These are phyloP conservation scores for Epinotia nisella DNA, from an alignment of 2,888 invertebrate genomes.

Conservation along the genomic window DNA sequence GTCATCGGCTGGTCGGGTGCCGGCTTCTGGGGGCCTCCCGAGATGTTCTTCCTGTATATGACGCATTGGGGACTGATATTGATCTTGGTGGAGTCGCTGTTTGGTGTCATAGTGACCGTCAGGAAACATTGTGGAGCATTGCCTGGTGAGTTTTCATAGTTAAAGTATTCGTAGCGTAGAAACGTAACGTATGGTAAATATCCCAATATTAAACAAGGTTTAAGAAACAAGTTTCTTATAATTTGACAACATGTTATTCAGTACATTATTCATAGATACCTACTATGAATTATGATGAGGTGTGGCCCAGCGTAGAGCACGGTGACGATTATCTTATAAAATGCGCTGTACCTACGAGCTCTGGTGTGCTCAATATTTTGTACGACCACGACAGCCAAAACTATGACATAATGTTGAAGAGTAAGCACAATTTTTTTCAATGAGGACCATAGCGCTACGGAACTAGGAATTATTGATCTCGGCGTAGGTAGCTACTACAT, in stretches of 20 bases:
- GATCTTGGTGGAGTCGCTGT: slow-evolving; percentile 68
- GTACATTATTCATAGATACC: no score
- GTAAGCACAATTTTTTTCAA: background rate
- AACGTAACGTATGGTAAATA: background rate
- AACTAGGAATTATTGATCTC: background rate
- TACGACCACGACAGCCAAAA: background rate
- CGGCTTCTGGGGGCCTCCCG: slow-evolving; percentile 73
- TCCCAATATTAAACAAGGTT: no score
- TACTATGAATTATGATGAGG: no score
- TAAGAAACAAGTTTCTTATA: no score
- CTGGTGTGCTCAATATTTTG: background rate
- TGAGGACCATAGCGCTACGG: background rate
- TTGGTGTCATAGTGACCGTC: slow-evolving; percentile 70
- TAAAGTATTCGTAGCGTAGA: background rate
- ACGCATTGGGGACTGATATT: slow-evolving; percentile 83
- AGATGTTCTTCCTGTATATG: slow-evolving; percentile 82
- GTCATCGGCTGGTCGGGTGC: slow-evolving; percentile 65
- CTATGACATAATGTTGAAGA: background rate
- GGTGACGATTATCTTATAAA: background rate
- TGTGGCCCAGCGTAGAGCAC: no score
- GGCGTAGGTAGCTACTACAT: no score
- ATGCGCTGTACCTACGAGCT: background rate
- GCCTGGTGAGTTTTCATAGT: slow-evolving; percentile 58
- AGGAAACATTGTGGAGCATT: slow-evolving; percentile 57
- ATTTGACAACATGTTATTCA: no score